phyloP scores from a whole-genome alignment of 2,113 vertebrate genomes.

The Oncorhynchus gorbuscha region DNA sequence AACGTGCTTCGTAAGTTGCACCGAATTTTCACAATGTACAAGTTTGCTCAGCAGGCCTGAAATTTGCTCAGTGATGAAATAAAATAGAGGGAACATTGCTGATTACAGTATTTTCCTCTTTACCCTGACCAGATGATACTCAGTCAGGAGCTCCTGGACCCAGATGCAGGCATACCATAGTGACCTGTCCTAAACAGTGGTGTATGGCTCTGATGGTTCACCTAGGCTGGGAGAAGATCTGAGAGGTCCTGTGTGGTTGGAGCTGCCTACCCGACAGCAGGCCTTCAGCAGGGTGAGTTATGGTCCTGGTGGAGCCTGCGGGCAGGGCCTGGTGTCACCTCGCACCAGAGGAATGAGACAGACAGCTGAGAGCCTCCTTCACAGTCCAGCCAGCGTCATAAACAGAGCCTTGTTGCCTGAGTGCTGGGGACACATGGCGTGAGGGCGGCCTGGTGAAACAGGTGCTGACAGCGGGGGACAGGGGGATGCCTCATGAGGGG shows the following conservation, averaged over 20 bases:
- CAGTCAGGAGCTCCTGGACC: not conserved
- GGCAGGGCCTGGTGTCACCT: slow-evolving; percentile 51
- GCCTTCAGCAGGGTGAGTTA: slow-evolving; percentile 35
- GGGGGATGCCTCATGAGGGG: slow-evolving; percentile 41
- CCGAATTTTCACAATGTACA: too few species aligned
- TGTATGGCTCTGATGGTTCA: not conserved
- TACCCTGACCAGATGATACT: not conserved
- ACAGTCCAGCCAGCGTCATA: slow-evolving; percentile 37
- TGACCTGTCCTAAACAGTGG: not conserved
- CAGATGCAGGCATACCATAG: not conserved
- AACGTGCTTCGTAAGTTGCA: too few species aligned
- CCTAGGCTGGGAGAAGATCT: not conserved
- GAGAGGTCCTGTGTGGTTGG: not conserved
- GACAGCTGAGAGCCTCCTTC: slow-evolving; percentile 54
- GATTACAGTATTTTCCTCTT: not conserved
- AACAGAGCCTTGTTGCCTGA: slow-evolving; percentile 54
- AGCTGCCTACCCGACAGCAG: slow-evolving; percentile 17
- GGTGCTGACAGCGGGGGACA: slow-evolving; percentile 62
- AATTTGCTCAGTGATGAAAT: too few species aligned
- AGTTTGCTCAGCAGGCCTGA: too few species aligned
- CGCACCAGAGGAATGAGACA: slow-evolving; percentile 72
- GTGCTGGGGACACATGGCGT: slow-evolving; percentile 42
- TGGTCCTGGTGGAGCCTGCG: slow-evolving; percentile 1
- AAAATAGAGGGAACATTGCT: not conserved
- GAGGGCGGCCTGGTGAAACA: slow-evolving; percentile 43